phyloP scores from a whole-genome alignment of 2,797 vertebrate genomes.

The Sebastes oblongus region DNA sequence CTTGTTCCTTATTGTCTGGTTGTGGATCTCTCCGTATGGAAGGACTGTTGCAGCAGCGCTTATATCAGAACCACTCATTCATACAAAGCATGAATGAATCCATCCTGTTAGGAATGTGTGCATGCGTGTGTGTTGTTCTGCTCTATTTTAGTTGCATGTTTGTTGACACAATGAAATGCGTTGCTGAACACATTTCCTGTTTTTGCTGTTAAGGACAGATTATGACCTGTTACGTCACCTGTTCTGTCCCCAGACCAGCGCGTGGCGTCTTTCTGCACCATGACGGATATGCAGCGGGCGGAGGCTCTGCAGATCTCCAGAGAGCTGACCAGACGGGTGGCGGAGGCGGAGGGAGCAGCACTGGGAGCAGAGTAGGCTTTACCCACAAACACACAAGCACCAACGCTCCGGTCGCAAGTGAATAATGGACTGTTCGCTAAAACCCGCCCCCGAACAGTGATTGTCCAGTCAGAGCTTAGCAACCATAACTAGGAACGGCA shows the following conservation, averaged over 20 bases:
- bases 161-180: not conserved
- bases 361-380: conserved; percentile 87
- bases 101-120: conserved; percentile 42
- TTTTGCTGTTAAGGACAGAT: conserved; percentile 13
- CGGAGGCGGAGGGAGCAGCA: conserved; percentile 84
- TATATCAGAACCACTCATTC: conserved; percentile 40
- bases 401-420: not conserved
- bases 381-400: conserved; percentile 9
- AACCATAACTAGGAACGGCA: not conserved
- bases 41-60: not conserved
- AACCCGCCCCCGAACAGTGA: not conserved
- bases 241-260: conserved; percentile 88
- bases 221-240: conserved; percentile 33
- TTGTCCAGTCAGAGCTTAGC: not conserved
- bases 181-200: conserved; percentile 14
- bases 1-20: conserved; percentile 46
- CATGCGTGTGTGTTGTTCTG: conserved; percentile 32
- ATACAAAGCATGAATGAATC: conserved; percentile 48
- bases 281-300: conserved; percentile 90
- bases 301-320: conserved; percentile 87
- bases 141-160: conserved; percentile 34
- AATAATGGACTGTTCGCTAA: conserved; percentile 14
- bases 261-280: conserved; percentile 92
- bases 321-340: conserved; percentile 87
- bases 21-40: conserved; percentile 2